Evolutionary conservation across 2,888 invertebrate genomes (phyloP).

Genomic region (Hemicrepidius hirtus): DNA sequence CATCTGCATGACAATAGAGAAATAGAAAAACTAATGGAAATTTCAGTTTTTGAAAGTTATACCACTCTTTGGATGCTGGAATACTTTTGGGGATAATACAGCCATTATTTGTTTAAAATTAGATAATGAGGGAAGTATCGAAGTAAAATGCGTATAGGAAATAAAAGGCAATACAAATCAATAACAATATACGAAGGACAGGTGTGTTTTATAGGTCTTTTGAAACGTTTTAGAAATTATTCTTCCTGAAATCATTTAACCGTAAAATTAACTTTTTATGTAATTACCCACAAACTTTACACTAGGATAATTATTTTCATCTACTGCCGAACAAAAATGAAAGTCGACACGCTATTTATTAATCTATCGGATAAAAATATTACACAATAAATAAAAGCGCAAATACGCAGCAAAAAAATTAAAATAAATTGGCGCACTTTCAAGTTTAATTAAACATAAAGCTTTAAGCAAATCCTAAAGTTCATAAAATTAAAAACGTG

Average conservation of each 20-base stretch:
- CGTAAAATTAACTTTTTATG: conserved; percentile 39
- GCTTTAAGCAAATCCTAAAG: background rate
- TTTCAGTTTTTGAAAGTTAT: too few relatives aligned
- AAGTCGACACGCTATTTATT: conserved; percentile 25
- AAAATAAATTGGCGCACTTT: background rate
- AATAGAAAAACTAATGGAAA: too few relatives aligned
- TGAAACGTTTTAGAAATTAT: conserved; percentile 13
- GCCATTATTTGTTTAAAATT: too few relatives aligned
- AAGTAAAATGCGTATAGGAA: too few relatives aligned
- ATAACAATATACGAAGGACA: background rate
- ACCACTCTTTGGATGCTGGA: too few relatives aligned
- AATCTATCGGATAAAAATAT: background rate
- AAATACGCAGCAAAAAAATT: background rate
- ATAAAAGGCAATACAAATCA: background rate
- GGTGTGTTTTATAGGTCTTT: conserved; percentile 1
- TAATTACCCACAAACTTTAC: conserved; percentile 29
- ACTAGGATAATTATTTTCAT: conserved; percentile 19
- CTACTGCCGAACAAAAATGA: conserved; percentile 13
- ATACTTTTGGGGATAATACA: too few relatives aligned
- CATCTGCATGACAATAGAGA: too few relatives aligned
- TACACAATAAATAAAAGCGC: background rate
- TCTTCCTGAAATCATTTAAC: conserved; percentile 40
- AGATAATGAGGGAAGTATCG: too few relatives aligned
- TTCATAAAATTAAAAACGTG: background rate
- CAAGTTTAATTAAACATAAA: background rate